phyloP scores from a whole-genome alignment of 2,113 vertebrate species.

The Ciconia boyciana region DNA sequence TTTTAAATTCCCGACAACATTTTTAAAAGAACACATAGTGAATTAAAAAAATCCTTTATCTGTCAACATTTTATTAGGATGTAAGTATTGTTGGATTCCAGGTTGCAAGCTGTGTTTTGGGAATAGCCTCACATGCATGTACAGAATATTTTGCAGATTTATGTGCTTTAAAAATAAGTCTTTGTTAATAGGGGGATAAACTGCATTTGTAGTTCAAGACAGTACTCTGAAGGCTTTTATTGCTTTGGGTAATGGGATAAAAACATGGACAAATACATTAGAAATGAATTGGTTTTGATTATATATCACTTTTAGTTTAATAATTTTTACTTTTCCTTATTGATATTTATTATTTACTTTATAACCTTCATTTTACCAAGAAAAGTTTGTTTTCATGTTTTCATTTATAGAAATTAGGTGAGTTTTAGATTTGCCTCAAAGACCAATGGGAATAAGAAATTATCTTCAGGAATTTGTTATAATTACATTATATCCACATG shows the following conservation, averaged over 20 bases:
- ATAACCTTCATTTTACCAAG: background rate
- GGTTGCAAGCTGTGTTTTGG: background rate
- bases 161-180: background rate
- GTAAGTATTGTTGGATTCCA: background rate
- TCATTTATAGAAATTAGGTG: background rate
- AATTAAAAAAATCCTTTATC: background rate
- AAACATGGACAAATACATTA: background rate
- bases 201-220: background rate
- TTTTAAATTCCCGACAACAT: background rate
- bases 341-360: background rate
- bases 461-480: conserved; percentile 54
- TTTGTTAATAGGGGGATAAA: background rate
- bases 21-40: background rate
- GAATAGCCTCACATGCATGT: background rate
- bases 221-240: background rate
- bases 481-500: conserved; percentile 63
- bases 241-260: background rate
- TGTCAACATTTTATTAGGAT: background rate
- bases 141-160: background rate
- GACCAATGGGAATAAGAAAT: background rate
- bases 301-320: background rate
- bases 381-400: background rate
- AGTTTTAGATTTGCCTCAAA: background rate
- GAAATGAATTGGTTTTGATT: background rate
- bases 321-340: background rate